A percentile compares a stretch with the other conserved stretches of the same genome.
These are phyloP conservation scores for Pangasianodon hypophthalmus DNA, from an alignment of 2,113 vertebrate genomes.

Conservation along the genomic window DNA sequence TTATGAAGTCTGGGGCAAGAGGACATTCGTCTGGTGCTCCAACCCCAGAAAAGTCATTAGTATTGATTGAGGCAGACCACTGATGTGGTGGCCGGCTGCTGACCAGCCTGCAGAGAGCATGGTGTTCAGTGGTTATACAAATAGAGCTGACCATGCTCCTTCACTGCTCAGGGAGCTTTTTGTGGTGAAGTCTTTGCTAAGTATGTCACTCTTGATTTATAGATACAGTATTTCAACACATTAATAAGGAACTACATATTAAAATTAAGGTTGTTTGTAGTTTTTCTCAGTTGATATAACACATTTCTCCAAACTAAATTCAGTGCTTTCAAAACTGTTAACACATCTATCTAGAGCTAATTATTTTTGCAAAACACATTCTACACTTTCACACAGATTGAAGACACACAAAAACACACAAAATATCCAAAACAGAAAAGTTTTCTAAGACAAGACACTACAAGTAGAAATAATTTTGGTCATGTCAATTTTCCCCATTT, in stretches of 20 bases:
- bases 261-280: neutral
- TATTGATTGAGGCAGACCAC: constrained; percentile 71
- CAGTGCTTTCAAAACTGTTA: neutral
- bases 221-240: neutral
- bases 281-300: neutral
- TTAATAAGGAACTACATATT: neutral
- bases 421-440: neutral
- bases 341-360: too few relatives aligned
- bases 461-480: neutral
- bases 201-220: neutral
- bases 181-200: neutral
- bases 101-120: constrained; percentile 52
- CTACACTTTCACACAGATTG: neutral
- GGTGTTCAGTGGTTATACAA: constrained; percentile 53
- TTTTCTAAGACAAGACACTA: neutral
- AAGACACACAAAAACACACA: neutral
- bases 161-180: neutral
- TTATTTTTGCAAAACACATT: neutral
- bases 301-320: neutral
- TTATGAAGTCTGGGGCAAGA: constrained; percentile 69
- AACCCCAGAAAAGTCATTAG: constrained; percentile 72
- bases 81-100: constrained; percentile 67
- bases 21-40: constrained; percentile 64
- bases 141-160: neutral
- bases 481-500: neutral